Conservation (phyloP, 2,888 invertebrate genomes). For the Noctua pronuba region DNA sequence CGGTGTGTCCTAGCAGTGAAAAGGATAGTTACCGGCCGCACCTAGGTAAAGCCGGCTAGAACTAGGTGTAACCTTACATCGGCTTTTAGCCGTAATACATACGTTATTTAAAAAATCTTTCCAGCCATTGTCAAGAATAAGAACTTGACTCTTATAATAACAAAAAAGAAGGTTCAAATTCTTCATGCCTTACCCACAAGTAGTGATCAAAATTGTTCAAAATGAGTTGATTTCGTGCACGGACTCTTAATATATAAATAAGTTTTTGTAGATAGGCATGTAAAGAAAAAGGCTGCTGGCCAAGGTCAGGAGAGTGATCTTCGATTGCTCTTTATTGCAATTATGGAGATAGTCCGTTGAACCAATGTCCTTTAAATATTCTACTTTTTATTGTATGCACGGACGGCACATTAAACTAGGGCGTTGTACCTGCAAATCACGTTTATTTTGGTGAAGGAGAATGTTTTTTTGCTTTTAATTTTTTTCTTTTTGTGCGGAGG, state of each 20-base stretch:
- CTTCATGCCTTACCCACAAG: too few relatives aligned
- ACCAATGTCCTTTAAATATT: constrained; percentile 68
- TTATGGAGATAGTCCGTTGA: constrained; percentile 73
- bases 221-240: too few relatives aligned
- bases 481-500: neutral
- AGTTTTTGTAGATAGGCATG: constrained; percentile 56
- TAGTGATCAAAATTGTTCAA: too few relatives aligned
- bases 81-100: too few relatives aligned
- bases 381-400: constrained; percentile 62
- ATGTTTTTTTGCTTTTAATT: constrained; percentile 30
- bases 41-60: too few relatives aligned
- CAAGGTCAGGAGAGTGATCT: constrained; percentile 76
- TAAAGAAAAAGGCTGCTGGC: constrained; percentile 59
- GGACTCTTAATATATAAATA: constrained; percentile 42
- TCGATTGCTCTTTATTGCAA: constrained; percentile 71
- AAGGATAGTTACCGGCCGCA: too few relatives aligned
- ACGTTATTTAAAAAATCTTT: too few relatives aligned
- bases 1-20: too few relatives aligned
- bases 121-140: too few relatives aligned
- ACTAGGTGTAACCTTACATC: too few relatives aligned
- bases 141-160: too few relatives aligned
- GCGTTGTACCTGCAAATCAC: constrained; percentile 61
- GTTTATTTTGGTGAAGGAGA: constrained; percentile 54
- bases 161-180: too few relatives aligned
- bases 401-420: constrained; percentile 54